Evolutionary conservation across 2,888 invertebrate genomes (phyloP).

Genomic region (Rhyacophila evoluta): DNA sequence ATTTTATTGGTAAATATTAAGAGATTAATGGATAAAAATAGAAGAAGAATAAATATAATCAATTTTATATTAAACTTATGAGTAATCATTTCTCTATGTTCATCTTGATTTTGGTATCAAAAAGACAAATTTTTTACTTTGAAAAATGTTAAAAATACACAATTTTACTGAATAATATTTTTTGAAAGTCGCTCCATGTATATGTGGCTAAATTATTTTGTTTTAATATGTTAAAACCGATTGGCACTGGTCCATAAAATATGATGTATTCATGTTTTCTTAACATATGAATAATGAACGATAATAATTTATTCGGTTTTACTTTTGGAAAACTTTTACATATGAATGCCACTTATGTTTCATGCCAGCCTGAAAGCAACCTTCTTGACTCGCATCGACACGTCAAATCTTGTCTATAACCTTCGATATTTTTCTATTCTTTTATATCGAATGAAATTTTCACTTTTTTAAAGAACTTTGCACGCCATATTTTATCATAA

Average conservation of each 20-base stretch:
- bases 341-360: conserved; percentile 14
- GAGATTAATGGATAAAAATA: too few relatives aligned
- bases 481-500: too few relatives aligned
- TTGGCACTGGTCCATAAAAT: conserved; percentile 2
- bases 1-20: too few relatives aligned
- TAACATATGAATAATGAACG: conserved; percentile 18
- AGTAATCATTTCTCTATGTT: too few relatives aligned
- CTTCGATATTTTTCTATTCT: not conserved
- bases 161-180: not conserved
- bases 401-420: not conserved
- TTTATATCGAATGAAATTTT: too few relatives aligned
- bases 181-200: not conserved
- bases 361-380: not conserved
- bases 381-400: not conserved
- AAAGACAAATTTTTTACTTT: too few relatives aligned
- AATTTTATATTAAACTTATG: too few relatives aligned
- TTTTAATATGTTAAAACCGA: conserved; percentile 17
- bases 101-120: too few relatives aligned
- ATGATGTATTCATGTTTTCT: conserved; percentile 5
- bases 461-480: too few relatives aligned
- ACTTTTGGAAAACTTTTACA: conserved; percentile 6
- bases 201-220: not conserved
- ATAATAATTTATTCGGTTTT: conserved; percentile 12
- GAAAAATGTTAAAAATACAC: too few relatives aligned
- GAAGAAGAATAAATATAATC: too few relatives aligned